These are phyloP conservation scores for Drosophila persimilis DNA, from an alignment of 1,140 invertebrate genomes.

Conservation along the genomic window DNA sequence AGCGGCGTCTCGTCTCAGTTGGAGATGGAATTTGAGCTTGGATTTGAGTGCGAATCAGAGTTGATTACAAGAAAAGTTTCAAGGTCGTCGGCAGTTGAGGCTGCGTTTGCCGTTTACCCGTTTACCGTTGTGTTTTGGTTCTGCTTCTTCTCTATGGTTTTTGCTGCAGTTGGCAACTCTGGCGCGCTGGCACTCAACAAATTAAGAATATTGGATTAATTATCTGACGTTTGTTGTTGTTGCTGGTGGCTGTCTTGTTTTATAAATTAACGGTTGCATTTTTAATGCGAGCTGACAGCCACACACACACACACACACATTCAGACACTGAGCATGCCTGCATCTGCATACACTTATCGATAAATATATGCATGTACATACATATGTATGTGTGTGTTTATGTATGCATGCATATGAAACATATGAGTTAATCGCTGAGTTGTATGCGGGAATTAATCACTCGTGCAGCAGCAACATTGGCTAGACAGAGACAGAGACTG, in stretches of 20 bases:
- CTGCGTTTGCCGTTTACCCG: constrained; percentile 2
- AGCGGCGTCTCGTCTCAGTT: not conserved
- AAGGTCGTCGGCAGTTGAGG: constrained; percentile 64
- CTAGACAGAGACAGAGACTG: too few relatives aligned
- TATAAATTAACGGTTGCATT: constrained; percentile 79
- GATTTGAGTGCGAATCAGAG: not conserved
- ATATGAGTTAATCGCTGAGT: constrained; percentile 48
- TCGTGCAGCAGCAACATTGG: constrained; percentile 4
- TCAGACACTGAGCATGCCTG: not conserved
- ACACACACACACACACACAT: constrained; percentile 10
- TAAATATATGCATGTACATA: constrained; percentile 9
- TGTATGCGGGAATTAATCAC: constrained; percentile 71
- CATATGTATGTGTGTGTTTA: constrained; percentile 23
- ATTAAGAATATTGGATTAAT: constrained; percentile 77
- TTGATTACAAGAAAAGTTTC: constrained; percentile 65
- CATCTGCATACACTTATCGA: constrained; percentile 26
- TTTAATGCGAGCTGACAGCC: constrained; percentile 75
- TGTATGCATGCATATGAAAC: constrained; percentile 19
- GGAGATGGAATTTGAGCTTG: too few relatives aligned
- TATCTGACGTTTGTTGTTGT: constrained; percentile 46
- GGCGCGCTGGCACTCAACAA: constrained; percentile 15
- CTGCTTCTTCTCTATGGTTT: constrained; percentile 12
- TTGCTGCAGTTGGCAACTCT: not conserved
- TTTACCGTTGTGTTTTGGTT: constrained; percentile 3
- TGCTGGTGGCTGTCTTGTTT: constrained; percentile 56